Percentiles rank a stretch among this genome's conserved stretches.
phyloP scores from a whole-genome alignment of 2,888 invertebrate genomes.

The Nemoura dubitans region DNA sequence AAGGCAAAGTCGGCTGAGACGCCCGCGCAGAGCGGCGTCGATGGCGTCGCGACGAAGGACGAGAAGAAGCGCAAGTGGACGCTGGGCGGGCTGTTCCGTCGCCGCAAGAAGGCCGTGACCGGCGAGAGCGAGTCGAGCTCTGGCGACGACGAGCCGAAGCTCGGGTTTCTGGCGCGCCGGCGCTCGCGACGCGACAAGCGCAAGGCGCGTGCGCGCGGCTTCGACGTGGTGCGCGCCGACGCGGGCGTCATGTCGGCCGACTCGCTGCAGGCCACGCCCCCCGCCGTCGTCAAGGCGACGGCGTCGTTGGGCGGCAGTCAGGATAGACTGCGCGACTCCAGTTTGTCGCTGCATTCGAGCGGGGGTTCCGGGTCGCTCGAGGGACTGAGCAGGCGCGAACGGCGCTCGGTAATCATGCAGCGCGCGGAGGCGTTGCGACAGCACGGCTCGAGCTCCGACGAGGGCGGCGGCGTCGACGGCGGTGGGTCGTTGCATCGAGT shows the following conservation, averaged over 20 bases:
- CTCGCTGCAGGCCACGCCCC: conserved; percentile 7
- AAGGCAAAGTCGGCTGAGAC: background rate
- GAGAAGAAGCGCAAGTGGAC: conserved; percentile 81
- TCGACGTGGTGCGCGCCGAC: conserved; percentile 64
- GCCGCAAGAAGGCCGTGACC: conserved; percentile 72
- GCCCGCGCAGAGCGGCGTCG: conserved; percentile 1
- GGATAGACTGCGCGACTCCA: conserved; percentile 52
- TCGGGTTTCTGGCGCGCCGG: conserved; percentile 58
- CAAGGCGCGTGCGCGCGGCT: conserved; percentile 64
- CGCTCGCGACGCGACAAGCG: conserved; percentile 60
- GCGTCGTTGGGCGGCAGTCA: conserved; percentile 39
- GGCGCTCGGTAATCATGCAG: conserved; percentile 71
- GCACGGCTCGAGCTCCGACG: conserved; percentile 75
- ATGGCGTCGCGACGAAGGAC: conserved; percentile 56
- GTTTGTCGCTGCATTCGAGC: conserved; percentile 53
- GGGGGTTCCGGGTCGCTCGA: conserved; percentile 64
- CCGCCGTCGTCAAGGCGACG: background rate
- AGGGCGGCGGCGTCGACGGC: conserved; percentile 63
- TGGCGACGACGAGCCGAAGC: conserved; percentile 62
- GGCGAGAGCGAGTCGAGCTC: conserved; percentile 67
- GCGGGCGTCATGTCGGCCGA: conserved; percentile 29
- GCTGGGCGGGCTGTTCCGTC: conserved; percentile 78
- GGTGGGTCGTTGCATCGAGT: conserved; percentile 60
- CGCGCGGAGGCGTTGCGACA: conserved; percentile 74
- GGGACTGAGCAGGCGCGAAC: conserved; percentile 64